Conservation (phyloP, 2,797 vertebrate genomes). For the Peromyscus attwateri region DNA sequence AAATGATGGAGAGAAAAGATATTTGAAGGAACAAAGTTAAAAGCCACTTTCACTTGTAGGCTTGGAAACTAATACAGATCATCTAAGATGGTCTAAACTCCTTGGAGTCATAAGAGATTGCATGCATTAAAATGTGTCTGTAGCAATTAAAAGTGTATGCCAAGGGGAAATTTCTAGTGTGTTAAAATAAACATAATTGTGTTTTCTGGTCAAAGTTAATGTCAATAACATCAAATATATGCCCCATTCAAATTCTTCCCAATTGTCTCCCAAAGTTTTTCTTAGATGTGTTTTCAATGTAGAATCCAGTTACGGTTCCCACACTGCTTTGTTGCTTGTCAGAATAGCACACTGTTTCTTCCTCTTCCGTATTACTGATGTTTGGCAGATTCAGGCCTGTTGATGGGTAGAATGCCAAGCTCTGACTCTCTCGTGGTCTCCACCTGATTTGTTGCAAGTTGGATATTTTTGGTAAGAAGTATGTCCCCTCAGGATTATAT, state of each 20-base stretch:
- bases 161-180: conserved; percentile 63
- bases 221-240: neutral
- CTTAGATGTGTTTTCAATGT: conserved; percentile 20
- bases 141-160: conserved; percentile 77
- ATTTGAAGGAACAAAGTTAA: conserved; percentile 9
- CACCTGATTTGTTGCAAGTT: neutral
- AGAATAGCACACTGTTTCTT: neutral
- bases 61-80: conserved; percentile 54
- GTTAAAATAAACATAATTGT: neutral
- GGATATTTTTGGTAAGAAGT: neutral
- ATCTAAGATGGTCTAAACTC: conserved; percentile 53
- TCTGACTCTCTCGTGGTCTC: neutral
- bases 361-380: neutral
- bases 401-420: neutral
- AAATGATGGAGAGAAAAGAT: neutral
- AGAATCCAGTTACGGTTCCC: neutral
- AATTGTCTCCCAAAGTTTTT: neutral
- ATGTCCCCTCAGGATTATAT: rapidly evolving
- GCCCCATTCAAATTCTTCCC: neutral
- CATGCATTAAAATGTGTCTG: conserved; percentile 76
- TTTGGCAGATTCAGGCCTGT: neutral
- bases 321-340: neutral
- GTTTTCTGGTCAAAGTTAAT: conserved; percentile 45
- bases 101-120: conserved; percentile 68
- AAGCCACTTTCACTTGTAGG: neutral